Conservation (phyloP, 2,888 invertebrate genomes). For the Nomada ferruginata region DNA sequence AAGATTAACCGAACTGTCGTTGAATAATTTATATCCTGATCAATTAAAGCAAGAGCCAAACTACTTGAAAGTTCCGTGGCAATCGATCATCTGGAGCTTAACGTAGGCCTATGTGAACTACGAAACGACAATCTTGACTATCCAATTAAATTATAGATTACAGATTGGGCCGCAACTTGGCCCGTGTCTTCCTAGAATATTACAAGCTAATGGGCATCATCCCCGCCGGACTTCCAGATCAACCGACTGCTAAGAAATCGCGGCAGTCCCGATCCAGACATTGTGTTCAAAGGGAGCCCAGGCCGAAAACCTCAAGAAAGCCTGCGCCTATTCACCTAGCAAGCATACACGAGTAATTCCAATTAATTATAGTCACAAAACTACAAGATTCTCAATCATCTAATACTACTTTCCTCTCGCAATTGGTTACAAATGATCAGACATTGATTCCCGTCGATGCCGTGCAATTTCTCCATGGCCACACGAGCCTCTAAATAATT, state of each 20-base stretch:
- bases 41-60: not conserved
- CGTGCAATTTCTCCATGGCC: too few relatives aligned
- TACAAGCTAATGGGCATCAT: conserved; percentile 91
- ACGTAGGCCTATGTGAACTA: not conserved
- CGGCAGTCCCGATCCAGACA: conserved; percentile 81
- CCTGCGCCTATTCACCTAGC: conserved; percentile 82
- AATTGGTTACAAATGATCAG: too few relatives aligned
- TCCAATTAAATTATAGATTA: conserved; percentile 86
- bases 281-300: conserved; percentile 77
- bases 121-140: conserved; percentile 61
- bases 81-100: not conserved
- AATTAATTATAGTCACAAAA: not conserved
- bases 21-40: conserved; percentile 26
- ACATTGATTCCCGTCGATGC: too few relatives aligned
- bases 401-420: too few relatives aligned
- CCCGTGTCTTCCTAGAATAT: conserved; percentile 91
- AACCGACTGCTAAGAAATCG: conserved; percentile 79
- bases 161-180: conserved; percentile 91
- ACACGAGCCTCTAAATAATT: not conserved
- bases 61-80: not conserved
- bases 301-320: conserved; percentile 80
- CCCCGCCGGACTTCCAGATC: conserved; percentile 83
- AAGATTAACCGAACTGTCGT: not conserved
- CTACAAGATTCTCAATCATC: not conserved
- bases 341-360: conserved; percentile 81